A percentile compares a stretch with the other conserved stretches of the same genome.
Conservation (phyloP, 2,113 vertebrate species). For the Actenoides lindsayi region DNA sequence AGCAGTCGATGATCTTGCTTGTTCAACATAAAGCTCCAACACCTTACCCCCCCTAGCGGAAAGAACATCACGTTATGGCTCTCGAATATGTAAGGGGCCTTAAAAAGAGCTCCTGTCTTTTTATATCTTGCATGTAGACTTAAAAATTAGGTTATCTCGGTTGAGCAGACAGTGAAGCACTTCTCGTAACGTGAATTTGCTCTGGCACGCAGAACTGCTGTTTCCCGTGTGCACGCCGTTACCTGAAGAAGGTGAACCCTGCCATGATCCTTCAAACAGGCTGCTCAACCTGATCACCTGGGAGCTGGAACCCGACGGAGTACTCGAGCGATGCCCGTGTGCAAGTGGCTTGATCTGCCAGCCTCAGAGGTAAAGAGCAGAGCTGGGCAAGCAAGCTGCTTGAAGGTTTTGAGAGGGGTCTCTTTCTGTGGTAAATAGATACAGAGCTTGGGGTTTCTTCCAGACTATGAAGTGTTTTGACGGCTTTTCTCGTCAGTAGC, state of each 20-base stretch:
- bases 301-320: constrained; percentile 81
- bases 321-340: constrained; percentile 88
- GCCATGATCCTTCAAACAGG: constrained; percentile 81
- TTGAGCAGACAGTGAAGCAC: not conserved
- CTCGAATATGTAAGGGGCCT: not conserved
- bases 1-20: not conserved
- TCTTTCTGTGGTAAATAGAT: not conserved
- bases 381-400: not conserved
- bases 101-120: not conserved
- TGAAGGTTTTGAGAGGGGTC: not conserved
- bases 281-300: constrained; percentile 87
- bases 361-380: constrained; percentile 79
- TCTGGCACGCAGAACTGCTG: constrained; percentile 77
- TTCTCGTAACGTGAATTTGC: not conserved
- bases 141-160: not conserved
- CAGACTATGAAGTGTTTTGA: not conserved
- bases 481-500: not conserved
- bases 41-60: constrained; percentile 1
- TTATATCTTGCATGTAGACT: not conserved
- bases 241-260: constrained; percentile 85
- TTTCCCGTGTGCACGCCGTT: constrained; percentile 90
- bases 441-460: not conserved
- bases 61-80: not conserved
- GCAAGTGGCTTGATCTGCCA: constrained; percentile 87
- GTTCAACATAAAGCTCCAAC: not conserved